These are phyloP conservation scores for Columbina picui DNA, from an alignment of 2,113 vertebrate genomes.

Conservation along the genomic window DNA sequence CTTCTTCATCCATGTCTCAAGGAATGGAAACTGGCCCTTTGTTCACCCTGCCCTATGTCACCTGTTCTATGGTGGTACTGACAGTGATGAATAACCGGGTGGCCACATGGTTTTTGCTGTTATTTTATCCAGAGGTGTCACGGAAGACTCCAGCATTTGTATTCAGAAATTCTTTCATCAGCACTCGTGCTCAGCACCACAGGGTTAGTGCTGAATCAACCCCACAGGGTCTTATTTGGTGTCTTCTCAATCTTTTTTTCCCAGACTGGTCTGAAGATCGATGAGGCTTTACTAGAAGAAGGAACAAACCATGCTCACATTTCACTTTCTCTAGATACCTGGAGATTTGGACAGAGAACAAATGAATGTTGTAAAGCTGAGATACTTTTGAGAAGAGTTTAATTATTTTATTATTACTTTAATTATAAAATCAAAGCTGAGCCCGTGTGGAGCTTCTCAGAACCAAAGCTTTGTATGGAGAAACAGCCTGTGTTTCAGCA, in stretches of 20 bases:
- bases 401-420: too few species aligned
- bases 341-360: not conserved
- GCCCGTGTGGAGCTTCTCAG: not conserved
- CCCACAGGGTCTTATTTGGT: not conserved
- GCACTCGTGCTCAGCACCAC: not conserved
- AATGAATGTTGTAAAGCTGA: not conserved
- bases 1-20: rapidly evolving
- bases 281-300: not conserved
- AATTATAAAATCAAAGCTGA: not conserved
- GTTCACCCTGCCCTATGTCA: rapidly evolving
- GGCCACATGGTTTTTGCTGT: not conserved
- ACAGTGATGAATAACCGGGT: not conserved
- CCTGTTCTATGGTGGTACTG: not conserved
- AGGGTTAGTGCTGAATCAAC: not conserved
- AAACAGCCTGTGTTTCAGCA: not conserved
- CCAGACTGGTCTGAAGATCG: not conserved
- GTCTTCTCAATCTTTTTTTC: not conserved
- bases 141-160: not conserved
- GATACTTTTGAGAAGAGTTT: not conserved
- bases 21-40: not conserved
- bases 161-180: not conserved
- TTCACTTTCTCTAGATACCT: not conserved
- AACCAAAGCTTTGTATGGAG: not conserved
- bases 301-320: not conserved
- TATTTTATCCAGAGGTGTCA: not conserved